Percentiles rank a stretch among this genome's conserved stretches.
Evolutionary conservation across 2,888 invertebrate species (phyloP).

Genomic region (Papilio protenor): DNA sequence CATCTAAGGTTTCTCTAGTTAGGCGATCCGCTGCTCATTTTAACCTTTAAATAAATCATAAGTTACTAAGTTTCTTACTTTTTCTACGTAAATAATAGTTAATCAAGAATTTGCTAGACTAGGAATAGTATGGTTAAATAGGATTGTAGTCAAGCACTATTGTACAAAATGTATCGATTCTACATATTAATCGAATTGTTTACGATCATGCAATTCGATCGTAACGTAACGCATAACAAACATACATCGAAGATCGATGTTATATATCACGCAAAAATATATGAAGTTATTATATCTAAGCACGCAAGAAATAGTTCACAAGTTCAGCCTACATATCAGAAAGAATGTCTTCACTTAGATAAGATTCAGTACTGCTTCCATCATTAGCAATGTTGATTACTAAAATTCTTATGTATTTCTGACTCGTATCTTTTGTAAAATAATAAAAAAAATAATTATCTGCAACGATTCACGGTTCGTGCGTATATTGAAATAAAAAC

Average conservation of each 20-base stretch:
- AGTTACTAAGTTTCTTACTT: background rate
- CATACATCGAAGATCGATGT: slow-evolving; percentile 45
- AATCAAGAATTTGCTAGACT: background rate
- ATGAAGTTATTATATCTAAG: slow-evolving; percentile 1
- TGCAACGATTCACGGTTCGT: background rate
- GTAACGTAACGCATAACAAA: slow-evolving; percentile 54
- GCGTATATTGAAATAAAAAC: slow-evolving; percentile 1
- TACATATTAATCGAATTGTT: slow-evolving; percentile 67
- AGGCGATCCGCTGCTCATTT: too few species aligned
- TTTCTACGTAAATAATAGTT: background rate
- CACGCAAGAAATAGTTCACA: slow-evolving; percentile 6
- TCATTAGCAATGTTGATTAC: background rate
- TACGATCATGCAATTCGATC: slow-evolving; percentile 63
- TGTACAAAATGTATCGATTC: slow-evolving; percentile 53
- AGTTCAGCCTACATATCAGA: background rate
- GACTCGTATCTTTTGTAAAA: background rate
- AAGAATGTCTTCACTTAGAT: background rate
- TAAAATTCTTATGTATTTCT: background rate
- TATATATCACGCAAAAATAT: slow-evolving; percentile 45
- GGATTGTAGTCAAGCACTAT: background rate
- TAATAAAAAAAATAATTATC: background rate
- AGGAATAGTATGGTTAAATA: background rate
- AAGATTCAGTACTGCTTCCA: too few species aligned
- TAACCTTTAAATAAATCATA: background rate
- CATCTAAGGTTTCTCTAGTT: too few species aligned